phyloP scores from a whole-genome alignment of 2,888 invertebrate genomes.

The Agrochola macilenta region DNA sequence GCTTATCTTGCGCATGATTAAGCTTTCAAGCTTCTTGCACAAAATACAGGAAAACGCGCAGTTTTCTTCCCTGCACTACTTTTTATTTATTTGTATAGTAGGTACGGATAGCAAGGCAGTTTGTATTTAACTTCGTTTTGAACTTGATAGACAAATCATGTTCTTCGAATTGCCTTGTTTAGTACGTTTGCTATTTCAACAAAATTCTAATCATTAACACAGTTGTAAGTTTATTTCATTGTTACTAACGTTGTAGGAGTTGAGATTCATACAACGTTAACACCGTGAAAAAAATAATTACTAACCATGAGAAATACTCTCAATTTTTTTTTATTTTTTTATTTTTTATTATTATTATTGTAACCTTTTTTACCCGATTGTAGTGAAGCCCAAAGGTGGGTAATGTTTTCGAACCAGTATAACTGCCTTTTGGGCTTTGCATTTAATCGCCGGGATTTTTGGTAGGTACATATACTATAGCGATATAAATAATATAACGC shows the following conservation, averaged over 20 bases:
- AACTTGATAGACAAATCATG: not conserved
- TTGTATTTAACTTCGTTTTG: not conserved
- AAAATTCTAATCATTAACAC: not conserved
- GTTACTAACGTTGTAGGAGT: no score
- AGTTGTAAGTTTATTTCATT: no score
- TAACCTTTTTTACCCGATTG: not conserved
- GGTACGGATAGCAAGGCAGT: slow-evolving; percentile 71
- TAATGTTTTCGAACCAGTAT: not conserved
- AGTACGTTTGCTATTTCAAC: not conserved
- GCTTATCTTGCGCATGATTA: slow-evolving; percentile 86
- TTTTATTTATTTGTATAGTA: slow-evolving; percentile 72
- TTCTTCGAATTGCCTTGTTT: not conserved
- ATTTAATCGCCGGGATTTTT: no score
- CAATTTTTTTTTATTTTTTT: no score
- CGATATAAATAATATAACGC: no score
- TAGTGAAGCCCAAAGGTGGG: not conserved
- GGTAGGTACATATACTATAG: no score
- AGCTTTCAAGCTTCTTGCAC: slow-evolving; percentile 83
- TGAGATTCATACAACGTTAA: no score
- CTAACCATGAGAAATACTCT: no score
- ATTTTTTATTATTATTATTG: no score
- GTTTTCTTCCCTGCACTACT: slow-evolving; percentile 81
- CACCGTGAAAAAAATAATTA: no score
- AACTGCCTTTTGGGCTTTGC: no score
- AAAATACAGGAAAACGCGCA: slow-evolving; percentile 82